Conservation (phyloP, 2,113 vertebrate species). For the Gallinago media region DNA sequence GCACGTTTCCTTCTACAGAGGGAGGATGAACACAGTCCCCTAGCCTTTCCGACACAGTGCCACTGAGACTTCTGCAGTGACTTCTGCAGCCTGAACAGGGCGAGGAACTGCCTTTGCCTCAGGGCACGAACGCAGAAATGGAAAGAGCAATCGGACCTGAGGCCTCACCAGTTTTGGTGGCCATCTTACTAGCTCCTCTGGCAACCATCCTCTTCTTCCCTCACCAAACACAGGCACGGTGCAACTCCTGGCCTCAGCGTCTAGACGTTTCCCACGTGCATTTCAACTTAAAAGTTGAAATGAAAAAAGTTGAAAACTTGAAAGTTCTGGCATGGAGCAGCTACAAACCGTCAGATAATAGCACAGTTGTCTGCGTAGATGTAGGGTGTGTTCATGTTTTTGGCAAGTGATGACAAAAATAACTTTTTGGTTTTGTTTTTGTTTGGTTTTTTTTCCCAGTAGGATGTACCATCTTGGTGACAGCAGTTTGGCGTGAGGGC, state of each 20-base stretch:
- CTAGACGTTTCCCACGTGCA: neutral
- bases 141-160: too few relatives aligned
- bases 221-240: neutral
- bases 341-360: neutral
- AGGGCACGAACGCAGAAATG: too few relatives aligned
- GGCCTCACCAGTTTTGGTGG: neutral
- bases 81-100: too few relatives aligned
- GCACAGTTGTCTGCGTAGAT: neutral
- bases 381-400: neutral
- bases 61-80: too few relatives aligned
- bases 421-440: neutral
- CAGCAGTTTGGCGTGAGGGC: neutral
- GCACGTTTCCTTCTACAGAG: neutral
- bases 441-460: neutral
- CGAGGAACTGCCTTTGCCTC: too few relatives aligned
- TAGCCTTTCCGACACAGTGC: too few relatives aligned
- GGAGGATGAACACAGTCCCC: neutral
- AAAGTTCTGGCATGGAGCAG: neutral
- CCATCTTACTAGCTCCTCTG: neutral
- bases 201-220: neutral
- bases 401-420: neutral
- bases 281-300: neutral
- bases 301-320: too few relatives aligned
- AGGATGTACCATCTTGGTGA: neutral
- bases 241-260: neutral